Conservation (phyloP, 2,797 vertebrate genomes). For the Catamblyrhynchus diadema region DNA sequence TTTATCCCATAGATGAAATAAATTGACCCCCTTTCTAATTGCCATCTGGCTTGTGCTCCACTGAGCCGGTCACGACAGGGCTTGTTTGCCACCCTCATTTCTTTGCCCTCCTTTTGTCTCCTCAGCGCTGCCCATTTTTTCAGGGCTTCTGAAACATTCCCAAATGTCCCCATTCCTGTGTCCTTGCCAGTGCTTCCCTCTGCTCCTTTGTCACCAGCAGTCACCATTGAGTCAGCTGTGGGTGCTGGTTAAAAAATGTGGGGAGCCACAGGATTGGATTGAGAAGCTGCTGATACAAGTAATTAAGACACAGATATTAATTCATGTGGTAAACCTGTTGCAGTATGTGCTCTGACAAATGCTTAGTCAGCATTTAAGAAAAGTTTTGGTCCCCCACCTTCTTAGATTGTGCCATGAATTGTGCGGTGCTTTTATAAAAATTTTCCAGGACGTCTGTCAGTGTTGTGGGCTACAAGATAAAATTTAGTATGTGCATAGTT, state of each 20-base stretch:
- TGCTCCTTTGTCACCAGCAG: accelerated
- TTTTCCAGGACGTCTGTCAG: not conserved
- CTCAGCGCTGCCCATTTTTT: accelerated
- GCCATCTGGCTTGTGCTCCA: accelerated
- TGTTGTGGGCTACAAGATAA: not conserved
- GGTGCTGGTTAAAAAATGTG: not conserved
- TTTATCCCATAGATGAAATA: accelerated
- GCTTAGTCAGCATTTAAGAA: not conserved
- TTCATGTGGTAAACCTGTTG: not conserved
- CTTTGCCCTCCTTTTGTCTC: accelerated
- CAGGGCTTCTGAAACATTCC: not conserved
- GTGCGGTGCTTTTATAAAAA: not conserved
- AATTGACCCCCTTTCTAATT: accelerated
- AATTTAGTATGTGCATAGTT: not conserved
- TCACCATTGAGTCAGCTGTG: accelerated
- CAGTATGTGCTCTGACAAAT: not conserved
- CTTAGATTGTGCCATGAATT: not conserved
- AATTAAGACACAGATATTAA: too few species aligned
- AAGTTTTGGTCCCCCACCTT: not conserved
- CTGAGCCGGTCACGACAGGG: not conserved
- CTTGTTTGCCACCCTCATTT: accelerated
- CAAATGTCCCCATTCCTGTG: accelerated
- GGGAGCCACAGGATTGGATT: accelerated
- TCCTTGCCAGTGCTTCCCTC: too few species aligned
- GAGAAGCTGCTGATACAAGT: not conserved